Base-by-base conservation (phyloP, 2,113 vertebrate species). In the Tyrannus savana region DNA sequence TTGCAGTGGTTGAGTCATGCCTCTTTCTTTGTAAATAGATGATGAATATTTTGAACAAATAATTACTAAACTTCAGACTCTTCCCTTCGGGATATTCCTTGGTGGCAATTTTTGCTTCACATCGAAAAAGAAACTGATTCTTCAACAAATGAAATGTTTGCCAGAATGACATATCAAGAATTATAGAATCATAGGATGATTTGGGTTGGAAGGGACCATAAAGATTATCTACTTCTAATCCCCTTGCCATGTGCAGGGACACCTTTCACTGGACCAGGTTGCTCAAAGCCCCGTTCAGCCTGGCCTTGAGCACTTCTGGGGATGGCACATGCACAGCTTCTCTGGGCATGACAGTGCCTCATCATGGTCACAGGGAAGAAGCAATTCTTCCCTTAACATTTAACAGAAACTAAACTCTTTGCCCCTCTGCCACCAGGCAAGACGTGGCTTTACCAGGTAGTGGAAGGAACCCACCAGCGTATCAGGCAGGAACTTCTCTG, bases 21-120 rank as follows among this genome's bases (percentile, higher is more conserved):
- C 39, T 89, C 10, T 1, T 63, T 79, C 24, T 85, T 69, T 30
- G 33, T 42, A 90, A 84, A 71, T 33, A 30, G 10, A 10, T 2
- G 10, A n/a, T 66, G 50, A 73, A 58, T 84, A 77, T 77, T 95
- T 84, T 71, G 27, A 84, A 81, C 50, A 71, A 92, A 80, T 93
- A 66, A 62, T 71, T 73, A 52, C 69, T 89, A 84, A 59, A 60
- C 33, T 68, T 72, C 58, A 75, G 69, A 35, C 53, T 81, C 68
- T 75, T 80, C n/a, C 60, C n/a, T 56, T 92, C 77, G 46, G 77
- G 37, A 47, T 58, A 77, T 42, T 88, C 37, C 50, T 53, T 18
- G 12, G 18, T 10, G 60, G 59, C 30, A 39, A 50, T 22, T 81
- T 39, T 60, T 72, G 19, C 62, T 86, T 84, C 62, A 60, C 46